These are phyloP conservation scores for Turritopsis dohrnii DNA, from an alignment of 30 jellyfish, hydroid and myxozoan genomes.

Conservation along the genomic window DNA sequence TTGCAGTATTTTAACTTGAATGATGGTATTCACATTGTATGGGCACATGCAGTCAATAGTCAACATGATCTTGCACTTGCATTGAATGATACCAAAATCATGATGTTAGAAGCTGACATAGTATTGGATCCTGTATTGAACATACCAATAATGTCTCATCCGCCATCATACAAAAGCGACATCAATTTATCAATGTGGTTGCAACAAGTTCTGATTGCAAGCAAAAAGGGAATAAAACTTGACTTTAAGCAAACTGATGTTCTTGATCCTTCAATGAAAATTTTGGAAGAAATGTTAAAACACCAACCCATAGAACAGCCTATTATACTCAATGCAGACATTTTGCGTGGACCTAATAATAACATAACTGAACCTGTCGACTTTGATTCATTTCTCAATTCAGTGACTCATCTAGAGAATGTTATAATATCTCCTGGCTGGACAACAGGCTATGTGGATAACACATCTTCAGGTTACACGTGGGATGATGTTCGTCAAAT, in stretches of 20 bases:
- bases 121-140: constrained; percentile 43
- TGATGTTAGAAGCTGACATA: constrained; percentile 89
- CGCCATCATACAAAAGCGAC: constrained; percentile 80
- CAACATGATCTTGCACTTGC: constrained; percentile 31
- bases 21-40: constrained; percentile 70
- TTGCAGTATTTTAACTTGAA: constrained; percentile 42
- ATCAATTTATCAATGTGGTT: constrained; percentile 48
- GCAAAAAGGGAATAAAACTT: constrained; percentile 67
- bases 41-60: constrained; percentile 96
- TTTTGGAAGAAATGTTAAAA: constrained; percentile 32
- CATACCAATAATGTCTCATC: constrained; percentile 92
- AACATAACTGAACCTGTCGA: constrained; percentile 60
- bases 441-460: constrained; percentile 50
- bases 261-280: constrained; percentile 58
- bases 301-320: constrained; percentile 28
- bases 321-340: constrained; percentile 76
- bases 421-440: constrained; percentile 81
- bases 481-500: constrained; percentile 77
- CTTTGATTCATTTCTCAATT: constrained; percentile 38
- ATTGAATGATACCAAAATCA: constrained; percentile 32
- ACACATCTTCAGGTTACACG: constrained; percentile 51
- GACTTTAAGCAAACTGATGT: constrained; percentile 73
- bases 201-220: constrained; percentile 9
- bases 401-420: constrained; percentile 8
- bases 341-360: constrained; percentile 73